A percentile compares a stretch with the other conserved stretches of the same genome.
Evolutionary conservation across 2,797 vertebrate species (phyloP).

Genomic region (Eremophila alpestris): DNA sequence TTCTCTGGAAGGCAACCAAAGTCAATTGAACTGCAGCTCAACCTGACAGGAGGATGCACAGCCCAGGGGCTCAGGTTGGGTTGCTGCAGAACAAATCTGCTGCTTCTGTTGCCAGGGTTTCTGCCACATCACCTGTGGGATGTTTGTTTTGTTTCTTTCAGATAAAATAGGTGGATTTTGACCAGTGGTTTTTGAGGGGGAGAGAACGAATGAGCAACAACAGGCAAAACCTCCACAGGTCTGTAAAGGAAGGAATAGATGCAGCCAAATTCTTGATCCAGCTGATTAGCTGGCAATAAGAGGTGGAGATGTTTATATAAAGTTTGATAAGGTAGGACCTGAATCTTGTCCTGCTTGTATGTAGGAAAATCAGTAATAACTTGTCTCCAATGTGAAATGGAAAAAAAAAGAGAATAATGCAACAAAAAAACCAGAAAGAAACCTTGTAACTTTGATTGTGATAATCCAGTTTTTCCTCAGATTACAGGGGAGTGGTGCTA

Average conservation of each 20-base stretch:
- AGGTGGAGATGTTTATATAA: background rate
- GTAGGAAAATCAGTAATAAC: background rate
- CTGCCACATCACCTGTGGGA: background rate
- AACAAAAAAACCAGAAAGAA: background rate
- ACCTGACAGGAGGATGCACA: background rate
- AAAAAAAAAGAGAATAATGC: background rate
- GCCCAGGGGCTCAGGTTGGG: background rate
- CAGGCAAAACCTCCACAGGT: background rate
- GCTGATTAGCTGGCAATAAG: background rate
- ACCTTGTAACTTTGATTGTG: background rate
- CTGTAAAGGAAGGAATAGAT: background rate
- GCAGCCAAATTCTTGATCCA: background rate
- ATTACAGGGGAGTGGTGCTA: background rate
- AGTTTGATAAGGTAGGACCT: background rate
- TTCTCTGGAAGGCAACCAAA: conserved; percentile 36
- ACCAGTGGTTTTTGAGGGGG: background rate
- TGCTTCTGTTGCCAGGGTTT: background rate
- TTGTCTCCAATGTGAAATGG: background rate
- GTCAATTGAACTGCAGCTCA: background rate
- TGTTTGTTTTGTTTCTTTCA: background rate
- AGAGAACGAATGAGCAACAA: background rate
- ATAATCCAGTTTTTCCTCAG: background rate
- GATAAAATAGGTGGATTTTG: background rate
- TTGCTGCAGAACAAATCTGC: background rate
- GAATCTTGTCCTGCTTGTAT: background rate